phyloP scores from a whole-genome alignment of 2,113 vertebrate genomes.

The Elephantulus edwardii region DNA sequence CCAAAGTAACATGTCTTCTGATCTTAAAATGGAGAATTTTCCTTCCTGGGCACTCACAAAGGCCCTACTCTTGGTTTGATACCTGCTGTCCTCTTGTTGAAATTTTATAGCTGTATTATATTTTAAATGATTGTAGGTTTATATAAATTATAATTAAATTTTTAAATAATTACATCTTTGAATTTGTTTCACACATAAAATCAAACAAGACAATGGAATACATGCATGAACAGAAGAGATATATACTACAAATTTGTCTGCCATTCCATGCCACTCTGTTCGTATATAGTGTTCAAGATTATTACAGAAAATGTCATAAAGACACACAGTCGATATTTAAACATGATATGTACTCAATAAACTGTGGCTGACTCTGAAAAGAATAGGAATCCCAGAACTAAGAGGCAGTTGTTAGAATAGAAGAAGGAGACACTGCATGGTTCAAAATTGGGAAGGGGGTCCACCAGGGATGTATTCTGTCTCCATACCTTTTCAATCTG shows the following conservation, averaged over 20 bases:
- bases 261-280: not conserved
- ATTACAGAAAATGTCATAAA: not conserved
- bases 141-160: no score
- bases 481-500: no score
- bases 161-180: not conserved
- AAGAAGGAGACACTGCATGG: no score
- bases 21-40: not conserved
- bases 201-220: not conserved
- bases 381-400: no score
- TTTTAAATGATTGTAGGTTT: no score
- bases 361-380: no score
- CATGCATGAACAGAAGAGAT: not conserved
- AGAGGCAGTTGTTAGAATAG: no score
- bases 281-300: not conserved
- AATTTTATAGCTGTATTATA: not conserved
- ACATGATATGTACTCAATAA: not conserved
- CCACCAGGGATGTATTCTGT: no score
- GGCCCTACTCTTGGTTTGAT: not conserved
- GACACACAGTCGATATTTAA: not conserved
- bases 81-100: not conserved
- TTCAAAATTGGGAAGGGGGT: no score
- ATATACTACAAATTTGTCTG: not conserved
- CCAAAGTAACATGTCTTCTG: no score
- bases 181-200: not conserved
- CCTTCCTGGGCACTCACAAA: not conserved